A percentile compares a stretch with the other conserved stretches of the same genome.
Conservation (phyloP, 2,797 vertebrate species). For the Perodicticus potto region DNA sequence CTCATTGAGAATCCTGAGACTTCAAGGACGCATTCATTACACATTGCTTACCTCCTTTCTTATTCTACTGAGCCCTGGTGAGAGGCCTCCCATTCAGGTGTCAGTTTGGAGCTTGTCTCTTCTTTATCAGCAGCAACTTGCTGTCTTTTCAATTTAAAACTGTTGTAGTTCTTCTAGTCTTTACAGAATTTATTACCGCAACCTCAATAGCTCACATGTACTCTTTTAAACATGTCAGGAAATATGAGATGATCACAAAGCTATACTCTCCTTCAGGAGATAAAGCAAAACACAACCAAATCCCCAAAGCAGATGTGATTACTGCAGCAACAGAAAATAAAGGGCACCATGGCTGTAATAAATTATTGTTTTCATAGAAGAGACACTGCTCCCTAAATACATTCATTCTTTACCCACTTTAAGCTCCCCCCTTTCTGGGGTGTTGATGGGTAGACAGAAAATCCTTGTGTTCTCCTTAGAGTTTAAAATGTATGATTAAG, state of each 20-base stretch:
- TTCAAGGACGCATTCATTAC: not conserved
- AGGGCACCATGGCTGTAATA: not conserved
- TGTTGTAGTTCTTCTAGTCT: not conserved
- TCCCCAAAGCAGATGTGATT: not conserved
- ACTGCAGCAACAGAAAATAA: not conserved
- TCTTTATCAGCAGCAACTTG: conserved; percentile 26
- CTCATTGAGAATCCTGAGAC: not conserved
- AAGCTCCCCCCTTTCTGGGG: not conserved
- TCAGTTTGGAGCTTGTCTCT: not conserved
- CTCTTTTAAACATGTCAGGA: not conserved
- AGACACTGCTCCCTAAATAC: not conserved
- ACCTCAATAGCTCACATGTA: not conserved
- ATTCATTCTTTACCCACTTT: not conserved
- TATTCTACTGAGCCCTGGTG: not conserved
- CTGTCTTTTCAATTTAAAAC: conserved; percentile 1
- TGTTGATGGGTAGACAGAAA: not conserved
- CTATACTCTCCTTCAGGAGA: not conserved
- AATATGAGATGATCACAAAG: not conserved
- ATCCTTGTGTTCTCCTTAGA: not conserved
- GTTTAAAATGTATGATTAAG: not conserved
- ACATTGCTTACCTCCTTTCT: conserved; percentile 30
- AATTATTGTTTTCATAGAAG: not conserved
- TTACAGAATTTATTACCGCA: conserved; percentile 1
- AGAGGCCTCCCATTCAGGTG: not conserved
- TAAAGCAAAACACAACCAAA: not conserved